Percentiles rank a stretch among this genome's conserved stretches.
phyloP scores from a whole-genome alignment of 2,113 vertebrate genomes.

The Boulengeromyrus knoepffleri region DNA sequence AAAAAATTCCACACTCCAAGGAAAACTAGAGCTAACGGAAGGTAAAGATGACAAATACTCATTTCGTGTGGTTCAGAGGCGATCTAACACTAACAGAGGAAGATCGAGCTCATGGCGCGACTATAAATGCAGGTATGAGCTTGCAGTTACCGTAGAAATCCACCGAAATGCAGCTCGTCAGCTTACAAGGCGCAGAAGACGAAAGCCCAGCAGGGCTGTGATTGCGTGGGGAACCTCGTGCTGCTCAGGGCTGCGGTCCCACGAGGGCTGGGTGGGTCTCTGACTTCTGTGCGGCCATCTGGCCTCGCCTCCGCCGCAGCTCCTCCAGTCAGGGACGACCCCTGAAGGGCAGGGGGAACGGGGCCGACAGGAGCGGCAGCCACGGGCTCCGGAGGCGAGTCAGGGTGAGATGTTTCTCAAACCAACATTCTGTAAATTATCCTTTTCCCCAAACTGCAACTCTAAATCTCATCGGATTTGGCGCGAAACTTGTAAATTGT shows the following conservation, averaged over 20 bases:
- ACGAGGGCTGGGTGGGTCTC: slow-evolving; percentile 50
- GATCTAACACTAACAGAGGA: not conserved
- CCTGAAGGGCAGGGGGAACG: slow-evolving; percentile 33
- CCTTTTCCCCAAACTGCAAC: not conserved
- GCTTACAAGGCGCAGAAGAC: not conserved
- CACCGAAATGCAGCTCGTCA: not conserved
- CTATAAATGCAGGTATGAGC: not conserved
- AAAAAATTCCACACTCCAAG: not conserved
- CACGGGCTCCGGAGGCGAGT: not conserved
- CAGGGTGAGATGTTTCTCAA: not conserved
- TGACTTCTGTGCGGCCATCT: slow-evolving; percentile 61
- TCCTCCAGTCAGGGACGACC: slow-evolving; percentile 49
- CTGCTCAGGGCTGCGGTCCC: slow-evolving; percentile 17
- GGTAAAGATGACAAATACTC: not conserved
- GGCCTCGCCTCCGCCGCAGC: slow-evolving; percentile 61
- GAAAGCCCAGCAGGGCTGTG: not conserved
- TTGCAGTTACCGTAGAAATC: not conserved
- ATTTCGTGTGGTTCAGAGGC: not conserved
- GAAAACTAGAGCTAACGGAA: not conserved
- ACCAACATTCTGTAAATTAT: not conserved
- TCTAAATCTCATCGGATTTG: not conserved
- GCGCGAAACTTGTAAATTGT: not conserved
- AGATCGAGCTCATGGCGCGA: not conserved
- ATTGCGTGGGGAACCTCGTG: not conserved
- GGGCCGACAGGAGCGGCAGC: not conserved